Conservation (phyloP, 2,113 vertebrate species). For the Montifringilla adamsi region DNA sequence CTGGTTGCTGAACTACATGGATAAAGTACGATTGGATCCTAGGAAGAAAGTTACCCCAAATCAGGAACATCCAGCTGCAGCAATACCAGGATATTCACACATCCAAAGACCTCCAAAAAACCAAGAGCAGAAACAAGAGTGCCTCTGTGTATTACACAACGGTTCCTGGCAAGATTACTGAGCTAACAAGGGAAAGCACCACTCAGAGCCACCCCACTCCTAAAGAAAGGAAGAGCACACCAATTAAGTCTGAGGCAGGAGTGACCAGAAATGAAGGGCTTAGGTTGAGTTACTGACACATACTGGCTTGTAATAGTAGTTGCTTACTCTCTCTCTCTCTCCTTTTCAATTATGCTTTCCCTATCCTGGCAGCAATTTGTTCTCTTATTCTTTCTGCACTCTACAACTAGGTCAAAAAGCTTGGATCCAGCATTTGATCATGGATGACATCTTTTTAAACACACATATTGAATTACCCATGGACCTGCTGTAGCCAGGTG, state of each 20-base stretch:
- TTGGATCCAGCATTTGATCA: neutral
- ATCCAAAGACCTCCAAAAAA: neutral
- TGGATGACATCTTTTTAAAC: neutral
- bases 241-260: neutral
- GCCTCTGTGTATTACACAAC: neutral
- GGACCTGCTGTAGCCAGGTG: neutral
- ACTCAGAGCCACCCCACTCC: neutral
- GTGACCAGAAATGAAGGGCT: fast-evolving
- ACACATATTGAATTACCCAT: neutral
- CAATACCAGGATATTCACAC: neutral
- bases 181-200: neutral
- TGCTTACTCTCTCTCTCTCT: neutral
- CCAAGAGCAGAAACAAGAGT: neutral
- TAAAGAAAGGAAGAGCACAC: neutral
- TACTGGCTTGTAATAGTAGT: neutral
- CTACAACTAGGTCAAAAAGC: neutral
- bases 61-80: neutral
- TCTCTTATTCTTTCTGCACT: neutral
- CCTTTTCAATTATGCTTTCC: neutral
- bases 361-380: neutral
- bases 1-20: neutral
- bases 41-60: neutral
- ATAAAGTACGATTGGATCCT: fast-evolving
- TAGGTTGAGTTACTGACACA: neutral
- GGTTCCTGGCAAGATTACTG: neutral